Base-by-base conservation (phyloP, 2,888 invertebrate genomes). In the Apotomis turbidana region DNA sequence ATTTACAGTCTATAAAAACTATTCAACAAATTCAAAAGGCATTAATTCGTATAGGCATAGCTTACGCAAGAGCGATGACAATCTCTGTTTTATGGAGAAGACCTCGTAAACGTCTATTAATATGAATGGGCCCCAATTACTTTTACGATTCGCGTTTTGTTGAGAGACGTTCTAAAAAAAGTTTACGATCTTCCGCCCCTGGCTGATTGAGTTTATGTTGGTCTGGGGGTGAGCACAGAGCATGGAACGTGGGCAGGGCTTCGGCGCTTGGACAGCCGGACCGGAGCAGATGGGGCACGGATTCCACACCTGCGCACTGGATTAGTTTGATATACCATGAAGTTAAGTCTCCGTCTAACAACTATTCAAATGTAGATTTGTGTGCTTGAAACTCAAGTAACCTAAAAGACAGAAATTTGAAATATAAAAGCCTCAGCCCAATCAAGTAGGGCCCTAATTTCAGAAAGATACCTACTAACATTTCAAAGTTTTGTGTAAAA, bases 71-170 rank as follows among this genome's bases (percentile, higher is more conserved):
- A 78, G 79, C 86, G 90, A 90, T 90, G 91, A 92, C 93, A 93
- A 93, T 93, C 93, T 91, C 91, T 86, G 90, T 92, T 93, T 93
- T 93, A 93, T 92, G 89, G 89, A 80, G 80, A 84, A 88, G 87
- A 85, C 83, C 85, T 93, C 92, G 90, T 94, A 93, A 94, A 93
- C 86, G 93, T 93, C 93, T 93, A 93, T 93, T 94, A 93, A 93
- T 93, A 93, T 93, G 93, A 94, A 94, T 94, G 90, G 92, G 87
- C 87, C 87, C 90, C 93, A 94, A 94, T 94, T 94, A 94, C 89
- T 90, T 94, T 94, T 94, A 94, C 87, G 91, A 90, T 90, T 89
- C 87, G 91, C 91, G 87, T 93, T 93, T 93, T 93, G 92, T 92
- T 82, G 85, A 85, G 87, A 90, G 89, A 85, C 79, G 87, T 82